A percentile compares a stretch with the other conserved stretches of the same genome.
Evolutionary conservation across 2,888 invertebrate species (phyloP).

Genomic region (Andrena bicolor): DNA sequence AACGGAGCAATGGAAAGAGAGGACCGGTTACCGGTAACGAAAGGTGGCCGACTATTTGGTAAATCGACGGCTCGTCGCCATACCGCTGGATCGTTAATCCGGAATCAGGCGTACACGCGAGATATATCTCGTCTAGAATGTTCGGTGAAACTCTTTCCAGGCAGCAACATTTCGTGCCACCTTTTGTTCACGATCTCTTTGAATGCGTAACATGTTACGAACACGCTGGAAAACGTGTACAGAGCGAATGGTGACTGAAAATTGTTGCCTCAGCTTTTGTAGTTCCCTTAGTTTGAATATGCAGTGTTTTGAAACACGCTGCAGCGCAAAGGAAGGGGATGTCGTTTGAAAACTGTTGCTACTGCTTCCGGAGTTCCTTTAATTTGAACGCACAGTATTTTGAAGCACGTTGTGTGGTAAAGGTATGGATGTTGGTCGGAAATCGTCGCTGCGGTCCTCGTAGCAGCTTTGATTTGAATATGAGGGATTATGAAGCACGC

Average conservation of each 20-base stretch:
- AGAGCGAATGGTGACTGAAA: constrained; percentile 1
- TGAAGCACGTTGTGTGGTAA: constrained; percentile 1
- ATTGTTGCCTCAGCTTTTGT: constrained; percentile 10
- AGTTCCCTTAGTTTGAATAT: constrained; percentile 11
- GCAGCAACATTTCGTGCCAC: too few relatives aligned
- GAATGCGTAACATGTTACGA: background rate
- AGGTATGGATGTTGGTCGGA: background rate
- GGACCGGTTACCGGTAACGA: constrained; percentile 54
- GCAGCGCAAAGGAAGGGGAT: background rate
- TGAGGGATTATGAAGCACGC: background rate
- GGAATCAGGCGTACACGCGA: background rate
- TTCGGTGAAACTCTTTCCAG: too few relatives aligned
- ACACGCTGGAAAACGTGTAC: background rate
- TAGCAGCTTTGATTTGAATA: constrained; percentile 14
- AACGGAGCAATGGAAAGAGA: constrained; percentile 66
- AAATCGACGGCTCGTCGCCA: constrained; percentile 42
- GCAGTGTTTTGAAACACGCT: constrained; percentile 9
- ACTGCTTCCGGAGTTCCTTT: constrained; percentile 15
- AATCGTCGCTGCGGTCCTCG: background rate
- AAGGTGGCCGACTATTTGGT: constrained; percentile 66
- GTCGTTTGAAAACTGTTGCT: constrained; percentile 19
- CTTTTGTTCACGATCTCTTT: background rate
- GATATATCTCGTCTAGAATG: background rate
- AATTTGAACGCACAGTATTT: constrained; percentile 15
- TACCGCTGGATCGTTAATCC: constrained; percentile 9